Evolutionary conservation across 1,140 invertebrate genomes (phyloP), one percentile per base, ranked within the genome.

Genomic region (Drosophila asahinai): DNA sequence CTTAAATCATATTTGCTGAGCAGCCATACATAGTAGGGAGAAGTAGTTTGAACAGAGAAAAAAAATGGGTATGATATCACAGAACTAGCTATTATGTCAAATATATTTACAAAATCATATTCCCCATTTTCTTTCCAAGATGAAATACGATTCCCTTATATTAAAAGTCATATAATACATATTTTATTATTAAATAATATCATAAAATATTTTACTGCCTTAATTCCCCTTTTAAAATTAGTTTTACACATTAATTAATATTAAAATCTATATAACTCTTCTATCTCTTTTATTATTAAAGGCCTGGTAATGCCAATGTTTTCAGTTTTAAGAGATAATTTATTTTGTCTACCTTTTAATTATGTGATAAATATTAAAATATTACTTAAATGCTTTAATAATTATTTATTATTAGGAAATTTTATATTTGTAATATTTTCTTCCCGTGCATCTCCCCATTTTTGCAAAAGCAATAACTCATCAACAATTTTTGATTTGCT

Each of bases 381-480:
- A 33, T 36, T 11, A 36, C 0, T 11, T 11, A 2, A 36, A 4
- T 2, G 2, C 3, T 36, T 36, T 11, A 11, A 36, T 36, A 36
- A 2, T 12, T 36, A 36, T 36, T 30, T 12, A 17, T 14, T 54
- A 19, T 1, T 1, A 19, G 1, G 11, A 19, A 40, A 25, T 17
- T 27, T 25, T 0, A 5, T 1, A 9, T 19, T 4, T 15, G 1
- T 5, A 36, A 2, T 11, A 38, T 38, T 55, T 55, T 33, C 7
- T 27, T 19, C 0, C 5, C 3, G 12, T 61, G 33, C 36, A 42
- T 36, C 47, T 55, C 3, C 57, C 43, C 36, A 14, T 47, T 48
- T 36, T 59, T 58, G 47, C 38, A 67, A 83, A 83, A 80, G 47
- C 81, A 83, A 83, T 86, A 83, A 61, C 59, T 59, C 58, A 40